These are phyloP conservation scores for Habroteleia sp. DNA, from an alignment of 2,888 invertebrate genomes.

Conservation along the genomic window DNA sequence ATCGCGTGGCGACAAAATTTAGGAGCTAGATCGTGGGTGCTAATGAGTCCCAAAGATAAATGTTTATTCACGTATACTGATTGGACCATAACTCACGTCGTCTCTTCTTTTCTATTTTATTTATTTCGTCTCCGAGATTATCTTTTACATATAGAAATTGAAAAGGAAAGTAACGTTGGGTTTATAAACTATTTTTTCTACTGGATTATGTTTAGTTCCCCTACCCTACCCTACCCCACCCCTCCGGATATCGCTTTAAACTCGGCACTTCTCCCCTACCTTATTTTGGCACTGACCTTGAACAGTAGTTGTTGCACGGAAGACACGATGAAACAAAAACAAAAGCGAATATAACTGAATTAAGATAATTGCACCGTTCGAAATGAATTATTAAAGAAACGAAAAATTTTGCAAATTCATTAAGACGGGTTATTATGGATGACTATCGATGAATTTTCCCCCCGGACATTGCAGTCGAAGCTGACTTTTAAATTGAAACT, in stretches of 20 bases:
- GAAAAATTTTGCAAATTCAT: constrained; percentile 27
- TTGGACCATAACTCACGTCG: constrained; percentile 50
- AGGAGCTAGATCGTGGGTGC: constrained; percentile 63
- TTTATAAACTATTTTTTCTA: constrained; percentile 24
- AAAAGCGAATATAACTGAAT: constrained; percentile 18
- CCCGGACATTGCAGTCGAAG: constrained; percentile 12
- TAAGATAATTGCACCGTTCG: constrained; percentile 16
- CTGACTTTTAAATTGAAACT: neutral
- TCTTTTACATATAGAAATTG: constrained; percentile 41
- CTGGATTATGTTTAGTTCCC: too few species aligned
- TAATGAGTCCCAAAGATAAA: constrained; percentile 61
- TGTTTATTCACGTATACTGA: constrained; percentile 54
- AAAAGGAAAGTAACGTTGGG: constrained; percentile 26
- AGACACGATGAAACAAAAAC: neutral
- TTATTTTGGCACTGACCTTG: constrained; percentile 3
- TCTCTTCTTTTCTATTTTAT: constrained; percentile 25
- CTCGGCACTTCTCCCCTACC: neutral
- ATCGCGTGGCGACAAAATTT: constrained; percentile 59
- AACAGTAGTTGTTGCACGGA: constrained; percentile 13
- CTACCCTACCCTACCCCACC: too few species aligned
- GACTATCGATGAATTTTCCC: constrained; percentile 9
- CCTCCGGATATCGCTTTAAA: neutral
- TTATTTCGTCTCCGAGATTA: constrained; percentile 33
- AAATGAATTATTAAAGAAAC: neutral
- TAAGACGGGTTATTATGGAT: constrained; percentile 1